Evolutionary conservation across 2,797 vertebrate genomes (phyloP).

Genomic region (Galagoides demidoff): DNA sequence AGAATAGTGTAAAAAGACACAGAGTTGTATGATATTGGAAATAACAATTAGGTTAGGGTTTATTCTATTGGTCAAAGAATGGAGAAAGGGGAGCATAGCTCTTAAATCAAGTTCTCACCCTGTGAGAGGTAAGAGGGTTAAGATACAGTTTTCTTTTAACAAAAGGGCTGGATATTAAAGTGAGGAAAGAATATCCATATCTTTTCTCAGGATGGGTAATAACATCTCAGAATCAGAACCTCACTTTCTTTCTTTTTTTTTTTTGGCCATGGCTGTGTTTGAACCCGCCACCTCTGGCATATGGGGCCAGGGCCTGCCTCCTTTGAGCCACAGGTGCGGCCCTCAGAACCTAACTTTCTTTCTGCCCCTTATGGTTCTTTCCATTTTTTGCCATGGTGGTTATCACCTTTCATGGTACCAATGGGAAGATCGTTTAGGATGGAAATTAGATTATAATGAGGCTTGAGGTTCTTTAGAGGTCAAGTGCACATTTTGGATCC

Average conservation of each 20-base stretch:
- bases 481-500: not conserved
- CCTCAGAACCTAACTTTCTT: no score
- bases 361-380: not conserved
- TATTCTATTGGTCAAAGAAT: no score
- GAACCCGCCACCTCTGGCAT: no score
- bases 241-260: not conserved
- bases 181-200: not conserved
- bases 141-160: not conserved
- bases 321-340: no score
- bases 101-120: no score
- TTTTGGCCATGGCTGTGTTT: no score
- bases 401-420: not conserved
- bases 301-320: no score
- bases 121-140: not conserved
- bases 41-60: no score
- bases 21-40: not conserved
- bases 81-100: no score
- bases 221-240: not conserved
- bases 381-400: not conserved
- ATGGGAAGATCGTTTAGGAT: not conserved
- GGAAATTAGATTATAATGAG: not conserved
- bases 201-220: not conserved
- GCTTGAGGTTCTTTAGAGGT: not conserved
- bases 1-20: not conserved
- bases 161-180: not conserved